Evolutionary conservation across 2,888 invertebrate genomes (phyloP).

Genomic region (Hypena proboscidalis): DNA sequence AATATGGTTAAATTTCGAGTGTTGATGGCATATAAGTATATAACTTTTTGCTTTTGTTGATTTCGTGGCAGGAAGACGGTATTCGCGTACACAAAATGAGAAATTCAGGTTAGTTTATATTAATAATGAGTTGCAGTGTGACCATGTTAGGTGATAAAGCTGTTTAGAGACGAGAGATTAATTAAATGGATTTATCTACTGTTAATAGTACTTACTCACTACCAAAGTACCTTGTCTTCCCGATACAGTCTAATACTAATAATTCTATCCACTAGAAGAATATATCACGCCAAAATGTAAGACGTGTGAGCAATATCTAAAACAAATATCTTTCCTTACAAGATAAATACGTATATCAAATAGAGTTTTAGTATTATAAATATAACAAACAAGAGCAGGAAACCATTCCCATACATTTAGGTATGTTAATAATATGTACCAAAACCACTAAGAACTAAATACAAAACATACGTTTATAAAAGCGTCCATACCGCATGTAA

Average conservation of each 20-base stretch:
- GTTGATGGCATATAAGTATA: slow-evolving; percentile 63
- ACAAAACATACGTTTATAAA: slow-evolving; percentile 53
- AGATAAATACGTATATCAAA: slow-evolving; percentile 9
- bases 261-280: slow-evolving; percentile 37
- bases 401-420: slow-evolving; percentile 60
- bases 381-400: slow-evolving; percentile 46
- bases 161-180: slow-evolving; percentile 42
- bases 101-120: slow-evolving; percentile 46
- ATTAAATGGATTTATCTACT: slow-evolving; percentile 25
- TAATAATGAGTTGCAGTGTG: slow-evolving; percentile 46
- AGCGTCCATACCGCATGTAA: slow-evolving; percentile 53
- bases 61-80: slow-evolving; percentile 83
- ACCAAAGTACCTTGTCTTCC: slow-evolving; percentile 33
- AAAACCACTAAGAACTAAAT: slow-evolving; percentile 59
- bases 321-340: slow-evolving; percentile 16
- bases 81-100: slow-evolving; percentile 68
- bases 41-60: slow-evolving; percentile 55
- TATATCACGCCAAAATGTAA: slow-evolving; percentile 79
- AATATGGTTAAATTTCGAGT: slow-evolving; percentile 68
- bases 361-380: slow-evolving; percentile 20
- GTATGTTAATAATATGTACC: slow-evolving; percentile 51
- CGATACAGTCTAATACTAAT: slow-evolving; percentile 30
- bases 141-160: slow-evolving; percentile 52
- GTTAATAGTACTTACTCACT: slow-evolving; percentile 33
- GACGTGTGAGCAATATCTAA: slow-evolving; percentile 73